Evolutionary conservation across 2,797 vertebrate genomes (phyloP), one percentile per base, ranked within the genome.

Genomic region (Macropodus opercularis): DNA sequence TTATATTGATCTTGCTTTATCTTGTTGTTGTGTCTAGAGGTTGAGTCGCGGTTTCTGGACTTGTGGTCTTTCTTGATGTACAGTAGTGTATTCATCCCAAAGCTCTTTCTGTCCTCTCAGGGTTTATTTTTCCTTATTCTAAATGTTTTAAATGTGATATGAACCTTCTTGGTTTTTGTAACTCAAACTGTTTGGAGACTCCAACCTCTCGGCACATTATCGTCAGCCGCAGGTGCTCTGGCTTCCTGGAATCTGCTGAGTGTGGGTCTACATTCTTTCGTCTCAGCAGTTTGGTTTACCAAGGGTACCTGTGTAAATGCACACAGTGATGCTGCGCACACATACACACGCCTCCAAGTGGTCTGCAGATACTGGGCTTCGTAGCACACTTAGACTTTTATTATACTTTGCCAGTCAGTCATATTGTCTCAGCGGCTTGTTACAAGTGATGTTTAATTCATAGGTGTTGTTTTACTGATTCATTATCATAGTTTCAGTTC

Each of bases 161-260:
- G 19, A 77, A 66, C 32, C 43, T 24, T 14, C 35, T 51, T 1
- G 3, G 2, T 60, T 51, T 60, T 71, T 68, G 46, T 64, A 69
- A 54, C 63, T 68, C 12, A 56, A 73, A 55, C 49, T 40, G 40
- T 76, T 50, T 41, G 29, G 81, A 68, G 69, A 63, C 62, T 72
- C 52, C 18, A n/a, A 57, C 51, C 29, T 52, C 56, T 72, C 63
- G 58, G 58, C 67, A 72, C 46, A 34, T 78, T 53, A 42, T 79
- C 46, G 53, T 53, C 44, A 49, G 57, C 62, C 63, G 40, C 73
- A 86, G 79, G 74, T 81, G 74, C 23, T 14, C 23, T 2, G 39
- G 61, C 56, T 80, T 34, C 48, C 60, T 47, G 69, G 79, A 83
- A 87, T 80, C 48, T 80, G 77, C 82, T 76, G 77, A 84, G 53